Evolutionary conservation across 2,888 invertebrate species (phyloP).

Genomic region (Idaea biselata): DNA sequence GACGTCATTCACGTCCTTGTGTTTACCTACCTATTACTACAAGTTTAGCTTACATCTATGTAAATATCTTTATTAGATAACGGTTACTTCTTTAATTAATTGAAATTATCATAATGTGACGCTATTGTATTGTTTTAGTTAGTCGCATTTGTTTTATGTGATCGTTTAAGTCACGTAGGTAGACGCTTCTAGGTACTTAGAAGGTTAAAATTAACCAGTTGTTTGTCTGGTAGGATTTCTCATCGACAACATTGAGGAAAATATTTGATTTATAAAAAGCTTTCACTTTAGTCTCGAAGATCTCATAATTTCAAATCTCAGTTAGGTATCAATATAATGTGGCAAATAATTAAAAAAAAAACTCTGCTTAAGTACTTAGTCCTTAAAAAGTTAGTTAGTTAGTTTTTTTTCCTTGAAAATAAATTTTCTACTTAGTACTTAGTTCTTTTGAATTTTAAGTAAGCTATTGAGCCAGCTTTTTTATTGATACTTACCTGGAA

Average conservation of each 20-base stretch:
- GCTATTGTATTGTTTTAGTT: background rate
- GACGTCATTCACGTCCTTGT: slow-evolving; percentile 31
- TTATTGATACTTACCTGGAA: too few relatives aligned
- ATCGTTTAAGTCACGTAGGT: background rate
- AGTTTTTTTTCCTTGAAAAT: too few relatives aligned
- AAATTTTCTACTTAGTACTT: too few relatives aligned
- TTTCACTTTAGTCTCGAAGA: too few relatives aligned
- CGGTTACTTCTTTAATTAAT: slow-evolving; percentile 15
- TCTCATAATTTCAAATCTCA: too few relatives aligned
- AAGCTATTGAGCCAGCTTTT: too few relatives aligned
- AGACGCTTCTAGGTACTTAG: background rate
- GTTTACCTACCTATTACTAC: slow-evolving; percentile 11
- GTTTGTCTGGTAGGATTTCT: background rate
- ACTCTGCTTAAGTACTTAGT: too few relatives aligned
- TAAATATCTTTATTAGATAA: slow-evolving; percentile 26
- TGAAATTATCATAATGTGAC: background rate
- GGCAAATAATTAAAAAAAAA: too few relatives aligned
- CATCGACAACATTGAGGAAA: background rate
- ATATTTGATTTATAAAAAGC: too few relatives aligned
- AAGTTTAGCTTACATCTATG: slow-evolving; percentile 19
- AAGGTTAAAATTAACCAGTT: background rate
- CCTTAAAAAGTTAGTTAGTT: too few relatives aligned
- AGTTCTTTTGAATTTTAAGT: too few relatives aligned
- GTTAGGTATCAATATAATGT: too few relatives aligned
- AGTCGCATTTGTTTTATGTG: background rate